These are phyloP conservation scores for Acrossocheilus wenchowensis DNA, from an alignment of 2,797 vertebrate species.

Conservation along the genomic window DNA sequence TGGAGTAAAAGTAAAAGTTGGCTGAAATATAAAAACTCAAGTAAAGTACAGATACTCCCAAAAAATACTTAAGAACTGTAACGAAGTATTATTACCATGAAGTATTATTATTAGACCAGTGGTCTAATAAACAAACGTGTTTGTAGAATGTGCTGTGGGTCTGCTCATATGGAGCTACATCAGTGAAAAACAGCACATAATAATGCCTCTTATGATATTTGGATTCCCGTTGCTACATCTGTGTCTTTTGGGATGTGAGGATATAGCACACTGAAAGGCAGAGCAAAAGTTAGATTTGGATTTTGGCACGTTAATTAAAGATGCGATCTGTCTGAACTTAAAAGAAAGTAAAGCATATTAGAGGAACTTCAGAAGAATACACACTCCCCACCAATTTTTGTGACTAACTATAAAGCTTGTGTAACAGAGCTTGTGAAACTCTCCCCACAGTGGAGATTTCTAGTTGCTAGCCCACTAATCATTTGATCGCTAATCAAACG, in stretches of 20 bases:
- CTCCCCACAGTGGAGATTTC: neutral
- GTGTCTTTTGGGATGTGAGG: neutral
- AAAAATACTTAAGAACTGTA: too few relatives aligned
- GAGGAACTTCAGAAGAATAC: neutral
- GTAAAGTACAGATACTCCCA: too few relatives aligned
- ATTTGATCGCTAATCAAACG: constrained; percentile 64
- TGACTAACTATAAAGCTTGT: constrained; percentile 28
- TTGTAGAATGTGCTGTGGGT: neutral
- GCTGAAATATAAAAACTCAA: too few relatives aligned
- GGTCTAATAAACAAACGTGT: neutral
- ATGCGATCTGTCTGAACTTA: neutral
- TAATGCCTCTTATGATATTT: constrained; percentile 6
- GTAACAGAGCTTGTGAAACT: constrained; percentile 8
- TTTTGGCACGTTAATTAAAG: constrained; percentile 11
- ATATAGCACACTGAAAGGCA: neutral
- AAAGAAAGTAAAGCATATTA: constrained; percentile 29
- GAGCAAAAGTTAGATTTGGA: constrained; percentile 5
- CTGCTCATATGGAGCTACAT: neutral
- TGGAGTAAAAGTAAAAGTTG: too few relatives aligned
- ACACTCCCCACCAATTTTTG: constrained; percentile 3
- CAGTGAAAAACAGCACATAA: neutral
- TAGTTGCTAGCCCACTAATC: constrained; percentile 63
- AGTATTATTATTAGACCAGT: too few relatives aligned
- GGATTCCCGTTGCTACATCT: neutral
- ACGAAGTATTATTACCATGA: too few relatives aligned